Percentiles rank a stretch among this genome's conserved stretches.
Conservation (phyloP, 1,140 invertebrate species). For the Babylonia areolata region DNA sequence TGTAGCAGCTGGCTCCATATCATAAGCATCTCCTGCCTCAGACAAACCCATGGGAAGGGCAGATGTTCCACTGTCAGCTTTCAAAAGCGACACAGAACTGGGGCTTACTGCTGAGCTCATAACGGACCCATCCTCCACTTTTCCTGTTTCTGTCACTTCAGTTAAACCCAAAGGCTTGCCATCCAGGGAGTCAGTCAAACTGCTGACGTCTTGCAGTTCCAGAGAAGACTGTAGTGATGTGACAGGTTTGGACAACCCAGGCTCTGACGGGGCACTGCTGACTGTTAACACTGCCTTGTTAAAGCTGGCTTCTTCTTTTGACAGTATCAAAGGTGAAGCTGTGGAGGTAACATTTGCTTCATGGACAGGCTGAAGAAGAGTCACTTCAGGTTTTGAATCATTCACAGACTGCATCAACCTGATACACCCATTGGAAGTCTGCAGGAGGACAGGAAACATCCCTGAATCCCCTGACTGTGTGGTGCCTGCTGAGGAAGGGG, state of each 20-base stretch:
- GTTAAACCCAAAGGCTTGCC: background rate
- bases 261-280: background rate
- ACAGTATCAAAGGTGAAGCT: background rate
- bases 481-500: background rate
- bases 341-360: background rate
- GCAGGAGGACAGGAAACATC: background rate
- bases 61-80: background rate
- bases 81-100: background rate
- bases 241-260: background rate
- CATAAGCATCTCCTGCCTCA: constrained; percentile 6
- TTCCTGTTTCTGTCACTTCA: background rate
- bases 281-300: background rate
- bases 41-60: constrained; percentile 20
- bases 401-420: background rate
- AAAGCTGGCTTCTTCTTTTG: background rate
- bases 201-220: background rate
- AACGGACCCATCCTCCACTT: background rate
- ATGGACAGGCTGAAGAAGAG: background rate
- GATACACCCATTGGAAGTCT: background rate
- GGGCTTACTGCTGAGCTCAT: background rate
- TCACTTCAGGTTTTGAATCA: background rate
- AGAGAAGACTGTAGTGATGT: background rate
- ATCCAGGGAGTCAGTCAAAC: background rate
- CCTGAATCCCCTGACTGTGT: background rate
- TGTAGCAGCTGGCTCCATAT: background rate